Evolutionary conservation across 2,888 invertebrate species (phyloP).

Genomic region (Hyposoter dolosus): DNA sequence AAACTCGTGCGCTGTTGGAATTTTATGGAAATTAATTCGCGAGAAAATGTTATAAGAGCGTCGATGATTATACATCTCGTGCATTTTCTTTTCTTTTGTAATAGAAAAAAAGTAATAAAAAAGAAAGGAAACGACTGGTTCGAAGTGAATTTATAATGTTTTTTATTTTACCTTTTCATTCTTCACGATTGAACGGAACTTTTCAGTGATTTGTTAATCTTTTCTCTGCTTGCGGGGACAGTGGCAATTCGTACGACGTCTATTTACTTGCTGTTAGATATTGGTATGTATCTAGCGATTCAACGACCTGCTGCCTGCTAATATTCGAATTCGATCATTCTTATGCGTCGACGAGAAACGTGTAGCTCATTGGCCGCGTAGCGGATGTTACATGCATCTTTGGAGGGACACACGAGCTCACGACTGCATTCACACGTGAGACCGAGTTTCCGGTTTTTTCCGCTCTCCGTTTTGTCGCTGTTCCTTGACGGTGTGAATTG

Average conservation of each 20-base stretch:
- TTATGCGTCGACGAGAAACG: too few relatives aligned
- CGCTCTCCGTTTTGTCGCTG: constrained; percentile 9
- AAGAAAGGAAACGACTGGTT: constrained; percentile 15
- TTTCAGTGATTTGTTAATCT: background rate
- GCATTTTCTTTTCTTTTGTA: constrained; percentile 38
- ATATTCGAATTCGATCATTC: too few relatives aligned
- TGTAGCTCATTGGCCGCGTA: too few relatives aligned
- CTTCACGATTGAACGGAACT: background rate
- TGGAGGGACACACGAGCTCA: too few relatives aligned
- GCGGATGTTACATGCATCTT: too few relatives aligned
- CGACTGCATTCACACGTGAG: too few relatives aligned
- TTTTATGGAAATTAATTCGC: background rate
- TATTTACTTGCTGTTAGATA: too few relatives aligned
- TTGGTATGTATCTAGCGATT: too few relatives aligned
- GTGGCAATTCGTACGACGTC: too few relatives aligned
- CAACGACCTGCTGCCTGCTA: too few relatives aligned
- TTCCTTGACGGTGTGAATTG: constrained; percentile 5
- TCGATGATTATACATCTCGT: constrained; percentile 14
- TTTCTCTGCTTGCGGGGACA: background rate
- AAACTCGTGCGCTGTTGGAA: background rate
- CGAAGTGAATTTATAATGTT: constrained; percentile 5
- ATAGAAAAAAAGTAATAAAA: constrained; percentile 28
- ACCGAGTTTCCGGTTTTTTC: background rate
- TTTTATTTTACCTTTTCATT: background rate
- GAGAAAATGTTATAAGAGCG: background rate